Evolutionary conservation across 1,140 invertebrate genomes (phyloP).

Genomic region (Cotesia vestalis): DNA sequence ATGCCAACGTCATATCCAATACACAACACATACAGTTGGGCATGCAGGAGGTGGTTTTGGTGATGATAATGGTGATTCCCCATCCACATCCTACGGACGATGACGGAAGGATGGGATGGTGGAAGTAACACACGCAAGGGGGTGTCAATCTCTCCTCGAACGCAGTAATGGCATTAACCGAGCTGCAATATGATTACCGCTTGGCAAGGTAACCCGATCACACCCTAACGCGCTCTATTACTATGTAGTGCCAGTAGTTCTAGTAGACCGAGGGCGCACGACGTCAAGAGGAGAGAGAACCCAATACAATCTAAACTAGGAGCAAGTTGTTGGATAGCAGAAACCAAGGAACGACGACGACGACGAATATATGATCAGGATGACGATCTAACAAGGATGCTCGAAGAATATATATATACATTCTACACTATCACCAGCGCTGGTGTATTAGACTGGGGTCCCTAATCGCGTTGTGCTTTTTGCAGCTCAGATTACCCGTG

Average conservation of each 20-base stretch:
- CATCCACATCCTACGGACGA: too few relatives aligned
- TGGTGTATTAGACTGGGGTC: conserved; percentile 18
- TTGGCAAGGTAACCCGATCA: conserved; percentile 65
- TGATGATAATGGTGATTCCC: conserved; percentile 10
- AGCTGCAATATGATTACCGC: conserved; percentile 66
- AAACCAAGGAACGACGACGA: conserved; percentile 13
- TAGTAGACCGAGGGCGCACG: conserved; percentile 41
- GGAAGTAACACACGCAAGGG: conserved; percentile 50
- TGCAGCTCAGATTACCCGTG: conserved; percentile 65
- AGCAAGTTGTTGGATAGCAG: conserved; percentile 2
- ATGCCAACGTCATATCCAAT: conserved; percentile 65
- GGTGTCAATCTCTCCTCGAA: conserved; percentile 52
- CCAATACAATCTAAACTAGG: conserved; percentile 1
- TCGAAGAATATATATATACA: conserved; percentile 52
- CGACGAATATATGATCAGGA: background rate
- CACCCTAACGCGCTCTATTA: conserved; percentile 54
- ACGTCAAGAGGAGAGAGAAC: conserved; percentile 21
- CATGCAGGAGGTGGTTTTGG: conserved; percentile 35
- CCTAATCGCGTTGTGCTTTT: conserved; percentile 63
- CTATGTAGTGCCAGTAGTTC: too few relatives aligned
- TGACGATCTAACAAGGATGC: conserved; percentile 8
- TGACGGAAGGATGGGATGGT: background rate
- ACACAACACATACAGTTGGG: conserved; percentile 40
- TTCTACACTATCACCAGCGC: conserved; percentile 10
- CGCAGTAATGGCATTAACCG: conserved; percentile 65